Base-by-base conservation (phyloP, 2,888 invertebrate species). In the Erebia ligea region DNA sequence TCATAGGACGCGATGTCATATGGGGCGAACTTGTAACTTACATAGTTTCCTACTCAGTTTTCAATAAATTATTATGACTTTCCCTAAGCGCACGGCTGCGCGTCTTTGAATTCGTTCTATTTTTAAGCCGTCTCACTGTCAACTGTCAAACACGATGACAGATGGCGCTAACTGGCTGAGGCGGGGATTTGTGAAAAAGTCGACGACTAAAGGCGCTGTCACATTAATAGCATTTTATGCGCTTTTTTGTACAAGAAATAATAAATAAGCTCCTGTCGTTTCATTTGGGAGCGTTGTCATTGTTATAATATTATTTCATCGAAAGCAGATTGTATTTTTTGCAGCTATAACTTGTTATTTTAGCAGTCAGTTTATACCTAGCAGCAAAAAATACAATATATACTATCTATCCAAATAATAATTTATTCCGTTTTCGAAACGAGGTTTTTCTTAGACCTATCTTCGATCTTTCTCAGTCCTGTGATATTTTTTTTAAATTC, bases 121-220 rank as follows among this genome's bases (percentile, higher is more conserved):
- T 89, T 89, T 87, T 86, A 86, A 84, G 84, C 80, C 82, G 82
- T 79, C 81, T 83, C 84, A 84, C 85, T 88, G 90, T 89, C 87
- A 89, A 86, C 86, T 90, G 91, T 92, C 91, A 90, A 86, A 86
- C 83, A 81, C 82, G 90, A 91, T 92, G 92, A 91, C 90, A 91
- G 88, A 91, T 87, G 90, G 90, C 89, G 88, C 83, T 84, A 84
- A 85, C 84, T 75, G 81, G 77, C 80, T 76, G 80, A 80, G 83
- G 81, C 81, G 82, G 79, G 80, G 81, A 79, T 78, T 81, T 79
- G 81, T 80, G 79, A 77, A 79, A 77, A 77, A 73, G 58, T 56
- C 68, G 59, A 57, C 61, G 56, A 50, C 63, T 77, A 68, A 73
- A 67, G 67, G 57, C 56, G 19, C 40, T 69, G 54, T 67, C 71